A percentile compares a stretch with the other conserved stretches of the same genome.
Conservation (phyloP, 1,140 invertebrate genomes). For the Drosophila parvula region DNA sequence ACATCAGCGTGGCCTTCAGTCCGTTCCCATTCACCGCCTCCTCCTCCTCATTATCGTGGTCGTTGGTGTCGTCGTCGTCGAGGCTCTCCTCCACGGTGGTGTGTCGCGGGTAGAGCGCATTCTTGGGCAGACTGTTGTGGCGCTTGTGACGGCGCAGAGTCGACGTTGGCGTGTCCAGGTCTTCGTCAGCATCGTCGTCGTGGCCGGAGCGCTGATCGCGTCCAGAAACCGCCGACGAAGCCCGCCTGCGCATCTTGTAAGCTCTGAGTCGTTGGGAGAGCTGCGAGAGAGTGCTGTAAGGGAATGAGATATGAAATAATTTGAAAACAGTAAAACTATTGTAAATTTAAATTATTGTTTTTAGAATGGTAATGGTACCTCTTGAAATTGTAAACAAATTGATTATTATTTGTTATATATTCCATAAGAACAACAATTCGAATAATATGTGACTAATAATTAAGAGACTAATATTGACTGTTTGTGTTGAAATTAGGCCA, state of each 20-base stretch:
- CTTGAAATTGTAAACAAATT: background rate
- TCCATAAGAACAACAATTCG: too few species aligned
- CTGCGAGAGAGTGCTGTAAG: conserved; percentile 58
- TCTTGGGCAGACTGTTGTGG: conserved; percentile 77
- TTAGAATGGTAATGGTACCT: background rate
- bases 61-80: conserved; percentile 41
- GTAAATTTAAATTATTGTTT: background rate
- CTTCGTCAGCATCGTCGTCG: conserved; percentile 65
- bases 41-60: conserved; percentile 2
- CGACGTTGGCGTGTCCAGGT: conserved; percentile 55
- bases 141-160: conserved; percentile 60
- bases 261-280: conserved; percentile 59
- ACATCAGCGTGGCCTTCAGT: conserved; percentile 14
- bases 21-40: background rate
- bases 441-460: background rate
- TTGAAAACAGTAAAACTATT: background rate
- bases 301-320: background rate
- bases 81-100: conserved; percentile 58
- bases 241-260: conserved; percentile 66
- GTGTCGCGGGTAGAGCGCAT: conserved; percentile 62
- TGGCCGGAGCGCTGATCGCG: conserved; percentile 46
- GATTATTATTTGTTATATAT: background rate
- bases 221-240: conserved; percentile 62
- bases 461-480: background rate
- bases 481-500: background rate